Base-by-base conservation (phyloP, 2,113 vertebrate species). In the Cryptotis parvus region DNA sequence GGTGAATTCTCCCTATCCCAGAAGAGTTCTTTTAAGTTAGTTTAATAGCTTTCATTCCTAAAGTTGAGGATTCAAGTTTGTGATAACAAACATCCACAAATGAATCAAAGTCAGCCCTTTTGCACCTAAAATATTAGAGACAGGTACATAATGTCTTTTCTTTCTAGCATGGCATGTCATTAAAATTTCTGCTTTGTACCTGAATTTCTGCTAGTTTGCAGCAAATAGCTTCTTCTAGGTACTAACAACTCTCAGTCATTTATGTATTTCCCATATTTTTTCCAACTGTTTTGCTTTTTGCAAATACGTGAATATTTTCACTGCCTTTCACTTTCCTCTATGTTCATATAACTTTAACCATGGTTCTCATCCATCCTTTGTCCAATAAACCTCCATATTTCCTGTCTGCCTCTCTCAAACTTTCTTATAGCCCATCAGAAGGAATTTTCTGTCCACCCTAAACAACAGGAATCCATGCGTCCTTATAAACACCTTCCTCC, bases 401-500 rank as follows among this genome's bases (percentile, higher is more conserved):
- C 84, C 83, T 58, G 26, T 55, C 74, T 76, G 26, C 39, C 29
- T 14, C 74, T 79, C 74, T 79, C 18, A 65, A 14, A 31, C n/a
- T 31, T 33, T 33, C 33, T 29, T 52, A 72, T 27, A 87, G 81
- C 65, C 41, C 31, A 82, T 78, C 74, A 55, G 79, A 91, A 86
- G 82, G 78, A 75, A 66, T 82, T 41, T 90, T 76, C 37, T 91
- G 1, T 70, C 49, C 20, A 66, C 61, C 27, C 27, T 68, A 35
- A 49, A 65, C 72, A 92, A 24, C 31, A 14, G 61, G 63, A 22
- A 11, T n/a, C 3, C 18, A 11, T 37, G 24, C 63, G 78, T 74
- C 76, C 79, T 58, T 73, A 77, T 77, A 72, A 35, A 83, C 65
- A 75, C 92, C 84, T 84, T 84, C 73, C 70, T 82, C 63, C 83